Base-by-base conservation (phyloP, 2,113 vertebrate genomes). In the Ctenodactylus gundi region DNA sequence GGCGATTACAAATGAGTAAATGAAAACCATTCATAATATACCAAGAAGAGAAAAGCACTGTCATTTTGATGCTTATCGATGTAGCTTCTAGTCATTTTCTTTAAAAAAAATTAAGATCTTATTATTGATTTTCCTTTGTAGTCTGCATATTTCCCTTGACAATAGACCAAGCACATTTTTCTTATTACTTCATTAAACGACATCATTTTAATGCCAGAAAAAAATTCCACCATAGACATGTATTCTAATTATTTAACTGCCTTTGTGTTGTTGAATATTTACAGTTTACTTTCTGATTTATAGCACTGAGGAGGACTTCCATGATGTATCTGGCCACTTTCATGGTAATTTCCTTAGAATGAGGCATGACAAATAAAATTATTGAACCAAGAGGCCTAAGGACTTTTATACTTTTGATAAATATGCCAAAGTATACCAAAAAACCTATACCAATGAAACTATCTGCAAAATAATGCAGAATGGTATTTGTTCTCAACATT, bases 301-400 rank as follows among this genome's bases (percentile, higher is more conserved):
- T 60, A 55, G 1, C 64, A 67, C n/a, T 70, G 27, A 89, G 67
- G n/a, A 60, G 36, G 58, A 53, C 9, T 11, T 46, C 0, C 6
- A 39, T 49, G 6, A 80, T n/a, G n/a, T n/a, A n/a, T n/a, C n/a
- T n/a, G n/a, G n/a, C n/a, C n/a, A n/a, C n/a, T n/a, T n/a, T n/a
- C n/a, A n/a, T n/a, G n/a, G n/a, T n/a, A n/a, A n/a, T n/a, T n/a
- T n/a, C n/a, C 23, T 73, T 85, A 88, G 34, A 73, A 62, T 76
- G 85, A 90, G 23, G 34, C 8, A 70, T 91, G 91, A 78, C 91
- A 91, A 65, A 25, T 70, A 41, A 93, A 96, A 95, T 41, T 80
- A 15, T 51, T 94, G 34, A 39, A 55, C 80, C 62, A 58, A 90
- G 90, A 23, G 17, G 34, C 46, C 80, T 88, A 18, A 93, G 11